Percentiles rank a stretch among this genome's conserved stretches.
These are phyloP conservation scores for Halictus quadricinctus DNA, from an alignment of 2,888 invertebrate species.

Conservation along the genomic window DNA sequence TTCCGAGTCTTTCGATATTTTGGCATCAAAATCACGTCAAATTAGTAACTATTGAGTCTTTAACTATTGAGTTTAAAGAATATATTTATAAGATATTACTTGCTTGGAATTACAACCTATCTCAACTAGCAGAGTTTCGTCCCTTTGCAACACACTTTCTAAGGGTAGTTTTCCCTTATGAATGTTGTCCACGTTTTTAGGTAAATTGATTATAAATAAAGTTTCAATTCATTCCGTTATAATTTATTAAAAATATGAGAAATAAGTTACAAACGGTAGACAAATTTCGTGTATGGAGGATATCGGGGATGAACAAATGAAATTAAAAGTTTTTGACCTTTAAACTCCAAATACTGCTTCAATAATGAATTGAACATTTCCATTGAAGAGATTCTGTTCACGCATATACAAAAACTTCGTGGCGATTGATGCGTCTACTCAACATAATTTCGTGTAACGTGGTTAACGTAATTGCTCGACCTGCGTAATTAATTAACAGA, in stretches of 20 bases:
- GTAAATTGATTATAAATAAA: neutral
- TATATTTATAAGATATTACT: too few species aligned
- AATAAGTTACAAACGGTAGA: too few species aligned
- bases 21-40: too few species aligned
- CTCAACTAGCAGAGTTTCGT: too few species aligned
- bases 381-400: neutral
- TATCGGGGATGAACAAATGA: neutral
- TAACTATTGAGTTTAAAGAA: too few species aligned
- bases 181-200: neutral
- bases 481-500: slow-evolving; percentile 33
- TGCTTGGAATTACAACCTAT: too few species aligned
- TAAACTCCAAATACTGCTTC: neutral
- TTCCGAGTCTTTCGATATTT: too few species aligned
- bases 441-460: neutral
- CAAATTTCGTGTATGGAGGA: too few species aligned
- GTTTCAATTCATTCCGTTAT: neutral
- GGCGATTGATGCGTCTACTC: neutral
- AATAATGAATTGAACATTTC: neutral
- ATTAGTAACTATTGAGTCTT: too few species aligned
- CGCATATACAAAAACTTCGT: neutral
- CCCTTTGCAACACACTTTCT: too few species aligned
- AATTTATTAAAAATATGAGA: too few species aligned
- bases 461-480: neutral
- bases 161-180: too few species aligned
- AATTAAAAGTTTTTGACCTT: neutral